phyloP scores from a whole-genome alignment of 2,888 invertebrate species.

The Scaeva pyrastri region DNA sequence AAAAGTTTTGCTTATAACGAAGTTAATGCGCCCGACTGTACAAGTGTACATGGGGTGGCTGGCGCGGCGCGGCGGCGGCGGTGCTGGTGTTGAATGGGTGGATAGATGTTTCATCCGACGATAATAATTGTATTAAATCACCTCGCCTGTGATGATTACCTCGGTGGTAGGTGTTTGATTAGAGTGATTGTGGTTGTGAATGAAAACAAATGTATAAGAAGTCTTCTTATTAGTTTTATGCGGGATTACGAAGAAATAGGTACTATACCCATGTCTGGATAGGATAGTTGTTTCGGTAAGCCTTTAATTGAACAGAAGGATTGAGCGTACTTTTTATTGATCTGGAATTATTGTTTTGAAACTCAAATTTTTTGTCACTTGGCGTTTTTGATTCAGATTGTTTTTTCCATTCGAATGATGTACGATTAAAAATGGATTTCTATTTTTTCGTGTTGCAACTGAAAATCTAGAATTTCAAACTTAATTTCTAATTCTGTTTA shows the following conservation, averaged over 20 bases:
- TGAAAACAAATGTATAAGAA: constrained; percentile 25
- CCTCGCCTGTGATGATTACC: constrained; percentile 70
- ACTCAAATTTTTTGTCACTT: too few species aligned
- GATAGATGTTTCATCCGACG: constrained; percentile 59
- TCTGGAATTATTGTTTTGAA: not conserved
- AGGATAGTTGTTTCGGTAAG: constrained; percentile 4
- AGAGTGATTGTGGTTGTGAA: constrained; percentile 57
- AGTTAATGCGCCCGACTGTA: constrained; percentile 68
- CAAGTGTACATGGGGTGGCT: constrained; percentile 44
- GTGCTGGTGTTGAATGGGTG: constrained; percentile 57
- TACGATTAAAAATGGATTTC: too few species aligned
- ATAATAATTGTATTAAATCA: constrained; percentile 74
- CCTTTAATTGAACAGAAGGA: constrained; percentile 3
- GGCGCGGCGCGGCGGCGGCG: constrained; percentile 5
- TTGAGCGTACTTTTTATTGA: not conserved
- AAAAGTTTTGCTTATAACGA: constrained; percentile 70
- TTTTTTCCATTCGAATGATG: too few species aligned
- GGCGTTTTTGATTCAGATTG: too few species aligned
- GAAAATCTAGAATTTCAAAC: too few species aligned
- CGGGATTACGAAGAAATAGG: not conserved
- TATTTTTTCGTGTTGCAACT: too few species aligned
- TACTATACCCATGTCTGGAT: too few species aligned
- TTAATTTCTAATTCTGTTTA: too few species aligned
- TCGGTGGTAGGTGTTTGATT: constrained; percentile 50
- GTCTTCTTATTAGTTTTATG: constrained; percentile 20